Percentiles rank a stretch among this genome's conserved stretches.
phyloP scores from a whole-genome alignment of 1,140 invertebrate genomes.

The Heliconius himera region DNA sequence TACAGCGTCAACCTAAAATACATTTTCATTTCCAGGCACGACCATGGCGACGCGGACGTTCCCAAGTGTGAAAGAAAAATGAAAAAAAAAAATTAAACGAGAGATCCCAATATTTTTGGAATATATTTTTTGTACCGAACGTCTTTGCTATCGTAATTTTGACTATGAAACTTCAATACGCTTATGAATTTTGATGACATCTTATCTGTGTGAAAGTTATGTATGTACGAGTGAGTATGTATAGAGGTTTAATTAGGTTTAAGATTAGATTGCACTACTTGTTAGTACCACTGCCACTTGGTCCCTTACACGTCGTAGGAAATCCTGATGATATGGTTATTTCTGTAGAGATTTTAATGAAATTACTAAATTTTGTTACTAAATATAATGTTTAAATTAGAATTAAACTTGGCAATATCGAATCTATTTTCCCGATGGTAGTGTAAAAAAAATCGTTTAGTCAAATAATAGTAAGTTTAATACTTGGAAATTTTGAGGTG shows the following conservation, averaged over 20 bases:
- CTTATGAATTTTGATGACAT: constrained; percentile 48
- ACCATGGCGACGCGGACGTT: constrained; percentile 59
- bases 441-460: neutral
- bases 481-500: too few species aligned
- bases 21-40: constrained; percentile 56
- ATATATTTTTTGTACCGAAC: constrained; percentile 48
- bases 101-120: constrained; percentile 73
- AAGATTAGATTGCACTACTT: constrained; percentile 16
- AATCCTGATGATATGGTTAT: neutral
- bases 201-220: constrained; percentile 17
- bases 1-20: neutral
- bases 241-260: constrained; percentile 1
- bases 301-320: constrained; percentile 13
- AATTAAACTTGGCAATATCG: neutral
- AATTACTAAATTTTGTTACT: neutral
- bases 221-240: too few species aligned
- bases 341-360: neutral
- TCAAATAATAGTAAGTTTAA: too few species aligned
- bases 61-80: constrained; percentile 54
- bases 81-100: constrained; percentile 30
- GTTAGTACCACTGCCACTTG: constrained; percentile 31
- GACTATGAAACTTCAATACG: constrained; percentile 49
- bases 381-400: neutral
- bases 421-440: neutral
- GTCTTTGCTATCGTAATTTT: constrained; percentile 42